Conservation (phyloP, 2,888 invertebrate genomes). For the Xanthostigma xanthostigma region DNA sequence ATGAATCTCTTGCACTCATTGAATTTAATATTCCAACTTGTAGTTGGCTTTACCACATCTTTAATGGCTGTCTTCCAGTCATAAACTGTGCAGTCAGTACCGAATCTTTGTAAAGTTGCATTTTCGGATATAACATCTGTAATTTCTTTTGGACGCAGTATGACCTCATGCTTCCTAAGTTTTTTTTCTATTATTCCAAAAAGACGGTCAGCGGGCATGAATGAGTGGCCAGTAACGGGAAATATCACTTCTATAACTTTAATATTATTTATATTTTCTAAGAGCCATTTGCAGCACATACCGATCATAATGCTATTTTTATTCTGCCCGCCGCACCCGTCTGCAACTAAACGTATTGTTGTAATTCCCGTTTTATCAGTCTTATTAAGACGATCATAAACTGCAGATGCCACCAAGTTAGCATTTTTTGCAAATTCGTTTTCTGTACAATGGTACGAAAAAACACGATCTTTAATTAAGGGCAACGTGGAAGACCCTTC, state of each 20-base stretch:
- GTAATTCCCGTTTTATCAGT: no score
- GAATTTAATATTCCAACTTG: slow-evolving; percentile 1
- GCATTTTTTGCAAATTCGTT: no score
- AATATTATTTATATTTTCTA: neutral
- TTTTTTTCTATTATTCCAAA: neutral
- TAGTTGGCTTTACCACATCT: neutral
- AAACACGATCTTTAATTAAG: no score
- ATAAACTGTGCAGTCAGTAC: slow-evolving; percentile 1
- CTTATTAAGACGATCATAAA: no score
- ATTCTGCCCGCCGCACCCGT: no score
- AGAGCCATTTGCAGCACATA: no score
- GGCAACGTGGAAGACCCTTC: slow-evolving; percentile 8
- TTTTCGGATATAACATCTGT: neutral
- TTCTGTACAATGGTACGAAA: no score
- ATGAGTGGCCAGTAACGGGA: neutral
- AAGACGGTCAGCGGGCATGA: slow-evolving; percentile 1
- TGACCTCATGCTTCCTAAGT: neutral
- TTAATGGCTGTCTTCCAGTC: slow-evolving; percentile 1
- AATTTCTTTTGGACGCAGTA: no score
- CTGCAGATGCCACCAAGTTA: no score
- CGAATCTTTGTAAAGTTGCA: neutral
- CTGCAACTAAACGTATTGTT: no score
- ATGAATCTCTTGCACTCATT: neutral
- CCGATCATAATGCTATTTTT: no score
- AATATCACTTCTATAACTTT: slow-evolving; percentile 1